Evolutionary conservation across 2,797 vertebrate genomes (phyloP), one percentile per base, ranked within the genome.

Genomic region (Sphenopsis melanotis): DNA sequence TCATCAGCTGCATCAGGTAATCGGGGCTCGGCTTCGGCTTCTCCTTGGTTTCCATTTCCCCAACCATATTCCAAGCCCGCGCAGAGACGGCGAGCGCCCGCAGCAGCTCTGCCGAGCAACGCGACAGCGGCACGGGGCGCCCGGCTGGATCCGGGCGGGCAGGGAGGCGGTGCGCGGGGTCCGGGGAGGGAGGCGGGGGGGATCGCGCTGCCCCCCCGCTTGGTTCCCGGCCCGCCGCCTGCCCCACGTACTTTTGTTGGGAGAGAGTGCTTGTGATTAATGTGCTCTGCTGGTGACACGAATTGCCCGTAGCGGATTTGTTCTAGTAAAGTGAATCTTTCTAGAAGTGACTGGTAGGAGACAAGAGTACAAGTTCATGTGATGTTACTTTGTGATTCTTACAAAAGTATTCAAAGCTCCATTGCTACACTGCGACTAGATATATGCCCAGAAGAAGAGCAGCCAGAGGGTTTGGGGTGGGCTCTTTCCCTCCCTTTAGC

Each of bases 1-100:
- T 99, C 99, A 99, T 99, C 89, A 99, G 98, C 98, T 99, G 99
- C 99, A 99, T 99, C 99, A 99, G 98, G 96, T 99, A 99, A 98
- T 99, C 99, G 87, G 99, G 99, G 97, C 98, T 99, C 97, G 99
- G 99, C 98, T 99, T 99, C 96, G 99, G 99, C 98, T 99, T 98
- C 98, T 99, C 99, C 98, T 99, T 99, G 97, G 99, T 98, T 98
- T 99, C 99, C 98, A 99, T 99, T 98, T 99, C 94, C 99, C 98
- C 98, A 93, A 98, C 98, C 98, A 98, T 98, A 97, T 98, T 98
- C 98, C 97, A 98, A 95, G 89, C 97, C 89, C 87, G 96, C 91
- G 93, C 95, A 68, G 95, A 92, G 86, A 96, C 86, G 92, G 93
- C 93, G 94, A 93, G 93, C 89, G 94, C 90, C 95, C 90, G 93